Conservation (phyloP, 2,113 vertebrate species). For the Hipposideros armiger region DNA sequence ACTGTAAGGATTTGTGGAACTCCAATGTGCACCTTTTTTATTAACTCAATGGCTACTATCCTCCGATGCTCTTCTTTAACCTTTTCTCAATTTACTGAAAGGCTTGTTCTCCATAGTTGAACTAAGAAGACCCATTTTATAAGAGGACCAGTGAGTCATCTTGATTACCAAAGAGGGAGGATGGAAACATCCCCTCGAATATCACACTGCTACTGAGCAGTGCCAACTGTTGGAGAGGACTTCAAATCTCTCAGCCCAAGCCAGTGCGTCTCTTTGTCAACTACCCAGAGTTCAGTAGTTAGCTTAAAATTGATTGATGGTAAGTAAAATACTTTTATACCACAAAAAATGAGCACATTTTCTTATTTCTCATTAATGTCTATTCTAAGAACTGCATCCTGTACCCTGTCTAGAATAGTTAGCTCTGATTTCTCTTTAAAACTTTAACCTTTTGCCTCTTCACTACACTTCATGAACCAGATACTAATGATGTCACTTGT, state of each 20-base stretch:
- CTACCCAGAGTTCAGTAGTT: neutral
- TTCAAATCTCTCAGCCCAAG: neutral
- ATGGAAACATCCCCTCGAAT: neutral
- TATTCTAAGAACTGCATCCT: neutral
- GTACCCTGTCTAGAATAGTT: neutral
- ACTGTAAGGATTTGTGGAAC: neutral
- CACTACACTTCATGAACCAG: neutral
- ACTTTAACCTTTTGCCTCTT: neutral
- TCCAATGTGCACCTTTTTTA: neutral
- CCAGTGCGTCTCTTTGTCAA: neutral
- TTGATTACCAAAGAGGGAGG: neutral
- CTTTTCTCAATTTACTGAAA: neutral
- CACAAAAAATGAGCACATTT: neutral
- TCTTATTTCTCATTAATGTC: neutral
- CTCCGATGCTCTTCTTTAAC: neutral
- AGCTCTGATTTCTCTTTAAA: neutral
- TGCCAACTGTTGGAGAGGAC: neutral
- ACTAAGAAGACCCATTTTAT: constrained; percentile 11
- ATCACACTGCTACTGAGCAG: neutral
- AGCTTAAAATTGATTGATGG: neutral
- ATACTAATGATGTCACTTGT: neutral
- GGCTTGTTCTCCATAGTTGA: neutral
- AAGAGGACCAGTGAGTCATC: neutral
- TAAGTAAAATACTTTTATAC: neutral
- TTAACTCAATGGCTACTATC: neutral